Conservation (phyloP, 2,797 vertebrate genomes). For the Gadopsis marmoratus region DNA sequence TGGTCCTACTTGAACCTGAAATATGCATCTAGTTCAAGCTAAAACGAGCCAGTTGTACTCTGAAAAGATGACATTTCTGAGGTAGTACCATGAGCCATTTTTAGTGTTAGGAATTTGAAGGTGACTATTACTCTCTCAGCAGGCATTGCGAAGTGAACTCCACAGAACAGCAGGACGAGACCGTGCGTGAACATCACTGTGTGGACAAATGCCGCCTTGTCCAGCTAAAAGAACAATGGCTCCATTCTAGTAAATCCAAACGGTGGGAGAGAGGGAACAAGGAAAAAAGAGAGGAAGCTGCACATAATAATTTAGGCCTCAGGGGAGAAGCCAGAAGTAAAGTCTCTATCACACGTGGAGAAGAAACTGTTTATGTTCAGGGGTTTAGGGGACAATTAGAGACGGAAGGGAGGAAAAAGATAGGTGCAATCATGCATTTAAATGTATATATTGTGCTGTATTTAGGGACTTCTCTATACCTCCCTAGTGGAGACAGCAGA, state of each 20-base stretch:
- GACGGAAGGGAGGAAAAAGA: neutral
- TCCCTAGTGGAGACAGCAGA: constrained; percentile 32
- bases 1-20: neutral
- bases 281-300: constrained; percentile 39
- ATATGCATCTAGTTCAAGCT: neutral
- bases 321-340: constrained; percentile 28
- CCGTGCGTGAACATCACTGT: no score
- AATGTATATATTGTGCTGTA: constrained; percentile 4
- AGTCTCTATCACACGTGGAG: constrained; percentile 9
- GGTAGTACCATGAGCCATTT: neutral
- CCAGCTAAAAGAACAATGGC: constrained; percentile 49
- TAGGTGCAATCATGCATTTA: constrained; percentile 17
- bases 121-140: constrained; percentile 22
- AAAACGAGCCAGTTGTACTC: neutral
- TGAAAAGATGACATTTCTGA: constrained; percentile 26
- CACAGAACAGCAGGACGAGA: neutral
- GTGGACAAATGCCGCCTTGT: constrained; percentile 42
- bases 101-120: constrained; percentile 21
- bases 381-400: constrained; percentile 9
- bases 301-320: constrained; percentile 50
- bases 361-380: constrained; percentile 25
- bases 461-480: constrained; percentile 6
- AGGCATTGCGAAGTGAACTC: constrained; percentile 33
- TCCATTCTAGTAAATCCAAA: constrained; percentile 40
- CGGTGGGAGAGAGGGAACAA: constrained; percentile 26